Conservation (phyloP, 2,888 invertebrate genomes). For the Seira musarum region DNA sequence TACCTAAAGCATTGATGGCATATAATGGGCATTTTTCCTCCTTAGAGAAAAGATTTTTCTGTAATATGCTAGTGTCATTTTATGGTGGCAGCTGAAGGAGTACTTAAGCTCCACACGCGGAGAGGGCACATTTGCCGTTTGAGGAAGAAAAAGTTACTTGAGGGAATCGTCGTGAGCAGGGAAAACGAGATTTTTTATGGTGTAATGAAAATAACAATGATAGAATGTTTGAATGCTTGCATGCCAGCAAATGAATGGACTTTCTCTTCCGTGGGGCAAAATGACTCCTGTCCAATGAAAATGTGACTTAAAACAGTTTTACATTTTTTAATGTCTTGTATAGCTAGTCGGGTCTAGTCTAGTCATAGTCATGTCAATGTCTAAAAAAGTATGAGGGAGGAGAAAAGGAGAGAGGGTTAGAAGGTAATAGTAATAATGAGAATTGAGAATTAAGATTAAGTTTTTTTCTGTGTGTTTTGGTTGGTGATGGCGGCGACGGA, state of each 20-base stretch:
- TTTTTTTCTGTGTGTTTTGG: neutral
- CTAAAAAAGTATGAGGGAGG: no score
- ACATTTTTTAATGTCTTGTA: neutral
- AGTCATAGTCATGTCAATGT: no score
- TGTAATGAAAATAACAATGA: slow-evolving; percentile 6
- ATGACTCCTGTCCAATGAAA: neutral
- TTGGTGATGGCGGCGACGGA: slow-evolving; percentile 1
- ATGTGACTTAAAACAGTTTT: slow-evolving; percentile 3
- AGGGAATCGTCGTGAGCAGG: slow-evolving; percentile 3
- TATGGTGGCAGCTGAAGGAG: slow-evolving; percentile 43
- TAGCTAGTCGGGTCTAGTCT: neutral
- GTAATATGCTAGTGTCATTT: slow-evolving; percentile 2
- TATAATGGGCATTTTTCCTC: slow-evolving; percentile 33
- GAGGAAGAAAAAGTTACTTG: neutral
- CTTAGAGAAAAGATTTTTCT: slow-evolving; percentile 10
- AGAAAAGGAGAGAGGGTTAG: neutral
- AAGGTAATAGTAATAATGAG: neutral
- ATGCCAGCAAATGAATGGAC: no score
- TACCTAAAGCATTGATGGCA: slow-evolving; percentile 27
- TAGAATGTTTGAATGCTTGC: neutral
- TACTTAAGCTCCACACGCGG: slow-evolving; percentile 41
- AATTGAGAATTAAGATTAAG: neutral
- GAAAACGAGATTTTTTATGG: slow-evolving; percentile 26
- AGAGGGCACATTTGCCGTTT: slow-evolving; percentile 2
- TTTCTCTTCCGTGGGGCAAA: neutral